Base-by-base conservation (phyloP, 2,797 vertebrate species). In the Malurus splendens region DNA sequence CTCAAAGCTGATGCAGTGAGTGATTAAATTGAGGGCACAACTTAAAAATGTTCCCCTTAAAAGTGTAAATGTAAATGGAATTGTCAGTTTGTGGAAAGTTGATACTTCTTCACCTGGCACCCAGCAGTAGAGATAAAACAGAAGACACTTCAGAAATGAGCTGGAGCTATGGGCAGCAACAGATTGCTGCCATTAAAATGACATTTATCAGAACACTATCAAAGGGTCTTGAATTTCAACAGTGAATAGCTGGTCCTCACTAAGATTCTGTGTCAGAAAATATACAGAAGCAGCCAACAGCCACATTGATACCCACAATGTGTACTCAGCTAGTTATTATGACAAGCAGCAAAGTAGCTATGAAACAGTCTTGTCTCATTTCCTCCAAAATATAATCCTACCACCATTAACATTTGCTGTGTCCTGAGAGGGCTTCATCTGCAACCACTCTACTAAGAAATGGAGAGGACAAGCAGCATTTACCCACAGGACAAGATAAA, bases 401-500 rank as follows among this genome's bases (percentile, higher is more conserved):
- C 62, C 47, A 41, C 41, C 5, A 18, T 57, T 59, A 62, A 66
- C 41, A 52, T 89, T 87, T 90, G 25, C 60, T 79, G 41, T 83
- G 56, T 90, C 82, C 67, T 86, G 62, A 54, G 74, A 82, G 56
- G 7, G 45, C 64, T 86, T 86, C 68, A 50, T 52, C 47, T 64
- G 52, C 36, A 91, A 60, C 41, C 82, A 73, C 73, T 89, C 76
- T 70, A 56, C 56, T 90, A 81, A 89, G 76, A 66, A 93, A 91
- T 7, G 16, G 79, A 89, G 42, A 87, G 85, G 66, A 94, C 76
- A 83, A 79, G 79, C 50, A 91, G 87, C 25, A 81, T 87, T 86
- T 95, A 86, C 92, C 87, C 71, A 3, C 6, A 94, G 87, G 90
- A 89, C 52, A 93, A 81, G 82, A 93, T 60, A 94, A 95, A 89